phyloP scores from a whole-genome alignment of 2,113 vertebrate species.

The Nothobranchius kuhntae region DNA sequence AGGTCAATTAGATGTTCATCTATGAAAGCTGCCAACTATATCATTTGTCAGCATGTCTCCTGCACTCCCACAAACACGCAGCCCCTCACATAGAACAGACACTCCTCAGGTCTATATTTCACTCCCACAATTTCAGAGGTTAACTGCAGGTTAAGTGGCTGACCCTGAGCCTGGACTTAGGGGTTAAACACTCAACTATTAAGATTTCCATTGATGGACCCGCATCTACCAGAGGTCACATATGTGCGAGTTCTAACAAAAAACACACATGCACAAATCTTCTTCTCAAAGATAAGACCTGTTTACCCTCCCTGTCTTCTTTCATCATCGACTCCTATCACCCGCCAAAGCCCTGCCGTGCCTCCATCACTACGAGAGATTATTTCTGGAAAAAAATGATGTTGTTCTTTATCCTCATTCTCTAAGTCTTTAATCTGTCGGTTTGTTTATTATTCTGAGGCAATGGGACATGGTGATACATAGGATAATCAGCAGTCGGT shows the following conservation, averaged over 20 bases:
- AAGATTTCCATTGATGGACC: constrained; percentile 59
- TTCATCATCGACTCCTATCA: constrained; percentile 56
- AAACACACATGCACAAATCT: constrained; percentile 29
- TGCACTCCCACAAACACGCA: constrained; percentile 8
- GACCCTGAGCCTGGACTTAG: constrained; percentile 48
- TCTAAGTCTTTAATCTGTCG: constrained; percentile 38
- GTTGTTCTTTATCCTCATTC: constrained; percentile 26
- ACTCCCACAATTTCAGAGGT: constrained; percentile 52
- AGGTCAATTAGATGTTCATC: constrained; percentile 38
- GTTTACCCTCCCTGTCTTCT: constrained; percentile 40
- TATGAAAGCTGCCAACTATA: constrained; percentile 33
- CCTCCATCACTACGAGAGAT: constrained; percentile 50
- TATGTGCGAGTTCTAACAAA: constrained; percentile 33
- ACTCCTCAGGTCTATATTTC: constrained; percentile 49
- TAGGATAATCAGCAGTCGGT: constrained; percentile 44
- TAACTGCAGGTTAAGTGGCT: constrained; percentile 69
- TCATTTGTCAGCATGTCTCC: constrained; percentile 40
- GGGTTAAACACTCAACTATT: constrained; percentile 24
- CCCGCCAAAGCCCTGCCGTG: constrained; percentile 35
- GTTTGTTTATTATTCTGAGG: constrained; percentile 50
- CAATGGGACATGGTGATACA: constrained; percentile 42
- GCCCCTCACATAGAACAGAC: constrained; percentile 10
- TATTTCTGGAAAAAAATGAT: constrained; percentile 32
- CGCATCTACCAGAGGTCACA: constrained; percentile 41
- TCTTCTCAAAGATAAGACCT: constrained; percentile 36